Evolutionary conservation across 2,888 invertebrate genomes (phyloP), one percentile per base, ranked within the genome.

Genomic region (Lepidocyrtoides sp.): DNA sequence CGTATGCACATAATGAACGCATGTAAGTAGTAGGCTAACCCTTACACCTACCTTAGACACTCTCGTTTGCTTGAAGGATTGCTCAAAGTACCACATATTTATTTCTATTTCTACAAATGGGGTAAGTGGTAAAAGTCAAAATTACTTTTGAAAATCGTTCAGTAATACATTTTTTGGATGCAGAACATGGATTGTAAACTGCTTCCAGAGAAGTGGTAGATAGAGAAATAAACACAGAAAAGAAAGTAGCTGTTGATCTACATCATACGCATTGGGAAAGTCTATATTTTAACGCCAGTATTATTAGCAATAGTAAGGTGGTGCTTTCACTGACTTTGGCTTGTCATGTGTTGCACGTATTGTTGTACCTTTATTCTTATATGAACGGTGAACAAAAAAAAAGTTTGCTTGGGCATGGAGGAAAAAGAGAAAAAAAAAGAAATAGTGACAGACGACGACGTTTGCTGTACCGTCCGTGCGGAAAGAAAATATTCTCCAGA

Each of bases 401-500:
- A n/a, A n/a, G n/a, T n/a, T n/a, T n/a, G 36, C 29, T 63, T 63
- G 26, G 3, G 63, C 29, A 26, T 63, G 26, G 14, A 63, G 63
- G 29, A 29, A 63, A 29, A n/a, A n/a, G n/a, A 60, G 17, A 63
- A 17, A 63, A 3, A 63, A 14, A 63, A 63, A 60, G 32, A 79
- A 48, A 20, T 17, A 66, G 51, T 79, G 87, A 87, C 79, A 87
- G 79, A 87, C 44, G 63, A 69, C 63, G 51, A 69, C 63, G 66
- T 79, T 87, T 87, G 79, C 66, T 79, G 32, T 57, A 66, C 17
- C 48, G 66, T 79, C 79, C 87, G 87, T 87, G 87, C 87, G 87
- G 79, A 48, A 87, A 79, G 87, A 87, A 79, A 87, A 63, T 77
- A 77, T 77, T 86, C 48, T 17, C 29, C 36, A 54, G 72, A 26